Evolutionary conservation across 2,113 vertebrate species (phyloP).

Genomic region (Hippocampus abdominalis): DNA sequence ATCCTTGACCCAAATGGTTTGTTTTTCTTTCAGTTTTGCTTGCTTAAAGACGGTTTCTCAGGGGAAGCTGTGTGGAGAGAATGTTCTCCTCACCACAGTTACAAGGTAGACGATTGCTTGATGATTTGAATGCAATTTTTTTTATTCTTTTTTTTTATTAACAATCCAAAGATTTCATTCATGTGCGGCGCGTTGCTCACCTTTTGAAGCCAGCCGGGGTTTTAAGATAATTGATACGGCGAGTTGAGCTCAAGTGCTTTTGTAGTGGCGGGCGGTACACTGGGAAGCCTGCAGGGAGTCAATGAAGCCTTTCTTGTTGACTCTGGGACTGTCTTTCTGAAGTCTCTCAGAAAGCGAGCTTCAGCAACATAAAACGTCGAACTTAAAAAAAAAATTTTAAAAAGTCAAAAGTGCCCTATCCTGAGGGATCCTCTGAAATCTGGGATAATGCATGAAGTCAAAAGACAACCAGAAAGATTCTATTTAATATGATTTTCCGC

Average conservation of each 20-base stretch:
- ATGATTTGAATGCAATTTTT: constrained; percentile 7
- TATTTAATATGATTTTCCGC: neutral
- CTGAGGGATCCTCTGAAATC: constrained; percentile 3
- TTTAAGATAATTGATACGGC: constrained; percentile 7
- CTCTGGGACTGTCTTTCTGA: constrained; percentile 18
- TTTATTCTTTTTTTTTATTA: too few species aligned
- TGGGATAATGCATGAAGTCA: constrained; percentile 3
- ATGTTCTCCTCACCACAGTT: constrained; percentile 10
- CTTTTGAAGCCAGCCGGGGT: constrained; percentile 15
- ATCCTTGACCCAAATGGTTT: constrained; percentile 3
- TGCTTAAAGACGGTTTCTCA: constrained; percentile 7
- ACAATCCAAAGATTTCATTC: neutral
- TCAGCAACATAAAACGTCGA: constrained; percentile 23
- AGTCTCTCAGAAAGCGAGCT: constrained; percentile 22
- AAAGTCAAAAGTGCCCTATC: constrained; percentile 1
- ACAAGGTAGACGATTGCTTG: constrained; percentile 10
- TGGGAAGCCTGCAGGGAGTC: constrained; percentile 11
- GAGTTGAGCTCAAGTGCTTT: constrained; percentile 11
- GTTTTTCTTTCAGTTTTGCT: constrained; percentile 9
- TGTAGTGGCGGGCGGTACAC: constrained; percentile 5
- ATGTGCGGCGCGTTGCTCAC: neutral
- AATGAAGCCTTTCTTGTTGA: constrained; percentile 12
- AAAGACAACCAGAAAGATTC: constrained; percentile 7
- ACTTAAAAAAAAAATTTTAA: constrained; percentile 15
- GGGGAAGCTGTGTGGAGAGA: constrained; percentile 4